phyloP scores from a whole-genome alignment of 2,113 vertebrate species.

The Uria aalge region DNA sequence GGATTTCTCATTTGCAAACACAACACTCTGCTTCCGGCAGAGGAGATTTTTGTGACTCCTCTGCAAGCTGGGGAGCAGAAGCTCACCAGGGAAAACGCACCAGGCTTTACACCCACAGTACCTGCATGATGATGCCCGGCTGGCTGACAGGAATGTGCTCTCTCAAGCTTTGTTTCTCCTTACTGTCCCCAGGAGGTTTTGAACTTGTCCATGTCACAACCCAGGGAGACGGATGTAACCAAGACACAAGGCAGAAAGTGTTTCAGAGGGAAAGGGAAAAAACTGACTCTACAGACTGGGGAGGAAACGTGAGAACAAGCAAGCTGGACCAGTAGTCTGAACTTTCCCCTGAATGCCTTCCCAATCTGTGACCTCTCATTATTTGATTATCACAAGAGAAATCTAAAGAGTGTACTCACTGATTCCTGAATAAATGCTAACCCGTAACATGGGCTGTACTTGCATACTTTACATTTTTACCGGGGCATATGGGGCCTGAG shows the following conservation, averaged over 20 bases:
- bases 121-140: neutral
- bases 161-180: neutral
- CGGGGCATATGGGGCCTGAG: fast-evolving
- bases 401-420: neutral
- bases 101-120: neutral
- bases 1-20: neutral
- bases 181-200: neutral
- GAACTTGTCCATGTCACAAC: neutral
- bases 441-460: neutral
- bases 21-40: neutral
- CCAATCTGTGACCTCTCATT: neutral
- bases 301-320: neutral
- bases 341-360: neutral
- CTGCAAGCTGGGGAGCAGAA: neutral
- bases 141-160: neutral
- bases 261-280: neutral
- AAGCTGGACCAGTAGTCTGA: neutral
- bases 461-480: neutral
- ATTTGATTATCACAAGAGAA: neutral
- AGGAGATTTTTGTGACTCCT: neutral
- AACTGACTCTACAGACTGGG: neutral
- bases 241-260: neutral
- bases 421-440: neutral
- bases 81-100: neutral
- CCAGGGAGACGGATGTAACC: neutral